Evolutionary conservation across 2,888 invertebrate genomes (phyloP).

Genomic region (Orchesellides sinensis): DNA sequence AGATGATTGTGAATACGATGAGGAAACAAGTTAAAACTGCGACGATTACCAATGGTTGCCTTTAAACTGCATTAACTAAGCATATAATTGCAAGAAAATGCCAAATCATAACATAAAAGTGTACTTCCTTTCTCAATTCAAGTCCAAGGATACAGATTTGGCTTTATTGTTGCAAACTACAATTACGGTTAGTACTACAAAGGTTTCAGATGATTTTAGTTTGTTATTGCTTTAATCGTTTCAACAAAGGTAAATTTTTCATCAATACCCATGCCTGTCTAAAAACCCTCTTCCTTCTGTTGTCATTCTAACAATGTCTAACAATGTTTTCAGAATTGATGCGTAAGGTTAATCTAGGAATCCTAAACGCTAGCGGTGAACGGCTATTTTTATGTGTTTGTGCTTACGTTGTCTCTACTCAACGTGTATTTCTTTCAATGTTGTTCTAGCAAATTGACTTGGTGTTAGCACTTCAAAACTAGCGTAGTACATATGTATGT

Average conservation of each 20-base stretch:
- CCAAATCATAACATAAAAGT: neutral
- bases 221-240: neutral
- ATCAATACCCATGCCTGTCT: neutral
- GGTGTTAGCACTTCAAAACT: too few relatives aligned
- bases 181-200: neutral
- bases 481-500: too few relatives aligned
- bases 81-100: conserved; percentile 9
- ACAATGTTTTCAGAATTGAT: neutral
- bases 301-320: neutral
- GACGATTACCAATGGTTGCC: too few relatives aligned
- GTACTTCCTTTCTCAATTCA: conserved; percentile 15
- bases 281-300: neutral
- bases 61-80: too few relatives aligned
- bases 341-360: conserved; percentile 7
- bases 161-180: too few relatives aligned
- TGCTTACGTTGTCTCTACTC: too few relatives aligned
- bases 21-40: too few relatives aligned
- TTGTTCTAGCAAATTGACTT: too few relatives aligned
- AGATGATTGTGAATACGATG: too few relatives aligned
- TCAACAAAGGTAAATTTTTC: neutral
- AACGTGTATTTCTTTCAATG: too few relatives aligned
- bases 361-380: too few relatives aligned
- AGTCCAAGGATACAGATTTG: conserved; percentile 22
- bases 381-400: too few relatives aligned
- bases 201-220: neutral